phyloP scores from a whole-genome alignment of 2,797 vertebrate species.

The Sparidentex hasta region DNA sequence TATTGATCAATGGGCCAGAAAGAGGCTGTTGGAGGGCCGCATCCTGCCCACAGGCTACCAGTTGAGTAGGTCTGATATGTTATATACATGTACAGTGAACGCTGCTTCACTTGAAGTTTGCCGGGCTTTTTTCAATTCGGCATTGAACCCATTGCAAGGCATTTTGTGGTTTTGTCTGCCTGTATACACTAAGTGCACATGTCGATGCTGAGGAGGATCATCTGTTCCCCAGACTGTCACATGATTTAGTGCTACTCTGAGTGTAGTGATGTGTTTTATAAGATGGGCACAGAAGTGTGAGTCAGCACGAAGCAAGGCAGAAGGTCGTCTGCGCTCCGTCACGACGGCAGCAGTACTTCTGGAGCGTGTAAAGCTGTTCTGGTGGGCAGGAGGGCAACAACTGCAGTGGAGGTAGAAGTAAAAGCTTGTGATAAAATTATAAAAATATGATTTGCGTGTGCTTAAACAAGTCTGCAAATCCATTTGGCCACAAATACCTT shows the following conservation, averaged over 20 bases:
- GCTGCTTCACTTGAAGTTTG: neutral
- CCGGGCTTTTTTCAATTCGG: neutral
- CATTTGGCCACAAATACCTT: neutral
- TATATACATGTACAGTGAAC: too few species aligned
- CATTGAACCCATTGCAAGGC: neutral
- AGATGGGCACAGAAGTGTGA: neutral
- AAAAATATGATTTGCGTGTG: neutral
- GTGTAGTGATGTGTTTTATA: neutral
- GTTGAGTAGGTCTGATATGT: too few species aligned
- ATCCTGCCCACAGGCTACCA: too few species aligned
- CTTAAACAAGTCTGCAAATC: slow-evolving; percentile 11
- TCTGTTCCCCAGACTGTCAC: neutral
- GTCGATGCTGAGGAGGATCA: neutral
- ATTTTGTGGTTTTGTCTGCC: neutral
- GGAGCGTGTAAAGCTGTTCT: neutral
- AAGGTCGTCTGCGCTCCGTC: neutral
- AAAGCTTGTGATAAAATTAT: neutral
- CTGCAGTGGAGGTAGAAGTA: slow-evolving; percentile 13
- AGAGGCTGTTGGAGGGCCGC: too few species aligned
- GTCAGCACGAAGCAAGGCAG: neutral
- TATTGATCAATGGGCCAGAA: too few species aligned
- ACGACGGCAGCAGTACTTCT: neutral
- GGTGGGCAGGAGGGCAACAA: slow-evolving; percentile 9
- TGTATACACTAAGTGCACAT: neutral
- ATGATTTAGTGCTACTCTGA: neutral